Evolutionary conservation across 2,888 invertebrate genomes (phyloP).

Genomic region (Mantis religiosa): DNA sequence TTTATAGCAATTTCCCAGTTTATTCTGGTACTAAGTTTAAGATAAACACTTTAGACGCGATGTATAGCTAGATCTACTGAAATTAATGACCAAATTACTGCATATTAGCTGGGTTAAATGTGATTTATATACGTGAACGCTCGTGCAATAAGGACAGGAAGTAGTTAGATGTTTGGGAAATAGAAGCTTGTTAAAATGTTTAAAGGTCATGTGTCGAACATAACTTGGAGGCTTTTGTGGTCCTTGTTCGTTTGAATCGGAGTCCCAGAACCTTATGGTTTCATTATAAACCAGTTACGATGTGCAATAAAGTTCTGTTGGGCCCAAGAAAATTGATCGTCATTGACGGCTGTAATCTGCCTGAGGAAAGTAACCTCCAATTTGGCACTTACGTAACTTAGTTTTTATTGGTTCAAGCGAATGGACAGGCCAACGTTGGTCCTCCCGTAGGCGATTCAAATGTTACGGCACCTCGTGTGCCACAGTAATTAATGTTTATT

Average conservation of each 20-base stretch:
- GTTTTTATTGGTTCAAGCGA: not conserved
- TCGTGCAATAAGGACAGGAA: not conserved
- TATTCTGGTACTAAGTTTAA: too few relatives aligned
- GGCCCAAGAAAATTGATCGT: not conserved
- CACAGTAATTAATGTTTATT: not conserved
- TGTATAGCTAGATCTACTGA: too few relatives aligned
- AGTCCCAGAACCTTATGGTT: not conserved
- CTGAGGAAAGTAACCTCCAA: not conserved
- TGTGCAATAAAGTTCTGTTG: not conserved
- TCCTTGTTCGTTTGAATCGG: not conserved
- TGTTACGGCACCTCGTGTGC: not conserved
- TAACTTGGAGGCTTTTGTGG: not conserved
- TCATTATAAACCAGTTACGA: not conserved
- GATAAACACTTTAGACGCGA: too few relatives aligned
- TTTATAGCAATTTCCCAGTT: too few relatives aligned
- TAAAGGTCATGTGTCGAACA: not conserved
- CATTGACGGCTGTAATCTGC: not conserved
- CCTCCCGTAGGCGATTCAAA: not conserved
- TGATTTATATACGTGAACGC: not conserved
- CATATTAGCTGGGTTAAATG: not conserved
- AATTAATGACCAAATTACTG: not conserved
- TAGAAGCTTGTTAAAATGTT: not conserved
- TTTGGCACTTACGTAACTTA: not conserved
- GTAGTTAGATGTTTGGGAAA: not conserved
- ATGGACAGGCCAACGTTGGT: not conserved